Evolutionary conservation across 2,888 invertebrate genomes (phyloP).

Genomic region (Orchesella flavescens): DNA sequence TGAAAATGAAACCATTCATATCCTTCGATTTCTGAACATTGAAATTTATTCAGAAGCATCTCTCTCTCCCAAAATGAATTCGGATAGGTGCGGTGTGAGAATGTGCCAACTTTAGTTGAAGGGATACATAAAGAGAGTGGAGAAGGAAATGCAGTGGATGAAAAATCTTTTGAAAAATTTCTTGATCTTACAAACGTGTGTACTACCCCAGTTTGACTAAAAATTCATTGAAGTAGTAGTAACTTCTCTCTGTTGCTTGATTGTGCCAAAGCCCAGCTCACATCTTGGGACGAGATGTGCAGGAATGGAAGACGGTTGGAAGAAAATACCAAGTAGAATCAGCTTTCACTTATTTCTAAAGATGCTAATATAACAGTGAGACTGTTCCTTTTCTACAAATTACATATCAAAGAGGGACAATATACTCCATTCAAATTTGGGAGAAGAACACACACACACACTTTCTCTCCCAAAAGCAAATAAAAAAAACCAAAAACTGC

Average conservation of each 20-base stretch:
- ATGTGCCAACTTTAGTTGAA: constrained; percentile 17
- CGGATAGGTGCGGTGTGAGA: neutral
- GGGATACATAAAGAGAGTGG: neutral
- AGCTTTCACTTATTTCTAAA: neutral
- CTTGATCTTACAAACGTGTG: neutral
- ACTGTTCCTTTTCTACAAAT: constrained; percentile 38
- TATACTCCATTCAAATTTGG: constrained; percentile 5
- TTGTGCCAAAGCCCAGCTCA: neutral
- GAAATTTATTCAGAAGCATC: constrained; percentile 51
- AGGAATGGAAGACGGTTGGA: neutral
- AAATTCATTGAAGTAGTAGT: neutral
- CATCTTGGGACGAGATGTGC: no score
- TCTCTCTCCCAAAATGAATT: constrained; percentile 23
- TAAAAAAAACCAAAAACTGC: neutral
- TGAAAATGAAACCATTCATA: constrained; percentile 53
- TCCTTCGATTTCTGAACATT: constrained; percentile 31
- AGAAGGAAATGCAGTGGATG: neutral
- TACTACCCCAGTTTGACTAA: neutral
- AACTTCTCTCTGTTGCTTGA: neutral
- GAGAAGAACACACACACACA: neutral
- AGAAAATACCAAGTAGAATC: neutral
- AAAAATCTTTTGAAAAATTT: neutral
- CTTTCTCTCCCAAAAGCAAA: neutral
- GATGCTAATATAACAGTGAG: constrained; percentile 32
- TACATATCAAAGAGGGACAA: constrained; percentile 33